Evolutionary conservation across 2,797 vertebrate species (phyloP), one percentile per base, ranked within the genome.

Genomic region (Rhincodon typus): DNA sequence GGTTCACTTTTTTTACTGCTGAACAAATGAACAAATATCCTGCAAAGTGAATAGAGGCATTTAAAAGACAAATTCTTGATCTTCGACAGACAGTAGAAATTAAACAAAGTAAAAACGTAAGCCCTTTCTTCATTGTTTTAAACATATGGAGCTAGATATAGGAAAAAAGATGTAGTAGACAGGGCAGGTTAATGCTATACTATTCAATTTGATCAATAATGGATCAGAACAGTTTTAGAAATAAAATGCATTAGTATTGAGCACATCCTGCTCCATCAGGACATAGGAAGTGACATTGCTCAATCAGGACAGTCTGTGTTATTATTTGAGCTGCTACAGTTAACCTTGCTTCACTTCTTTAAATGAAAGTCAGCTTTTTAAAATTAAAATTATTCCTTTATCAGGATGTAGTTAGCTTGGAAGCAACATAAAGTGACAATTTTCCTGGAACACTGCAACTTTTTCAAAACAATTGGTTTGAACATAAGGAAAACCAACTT

Each of bases 171-270:
- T 94, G 30, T 30, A 15, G 25, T 53, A 15, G 42, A 4, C 25
- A 34, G 67, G 42, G 50, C 69, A 46, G 1, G 42, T n/a, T 50
- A 94, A 30, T 72, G 38, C 27, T 94, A 72, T 46, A n/a, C 23
- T 69, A 46, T 42, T 46, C 66, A 94, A 69, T 30, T 5, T 34
- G 17, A 94, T 74, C 94, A 72, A 53, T 94, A 72, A 74, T 50
- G 42, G 25, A 50, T 1, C 27, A 94, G 27, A 74, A 70, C 42
- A 74, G 50, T 94, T 50, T 50, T 25, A 50, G 69, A 70, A 30
- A 72, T 70, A 70, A 94, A 94, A 50, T 74, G 4, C 94, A 50
- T 94, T 94, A 50, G 3, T 27, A 72, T 94, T 70, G 94, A 74
- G 57, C 34, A 38, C 34, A 46, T 50, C 42, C 25, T 50, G 46